Evolutionary conservation across 2,888 invertebrate genomes (phyloP).

Genomic region (Drosophila austrosaltans): DNA sequence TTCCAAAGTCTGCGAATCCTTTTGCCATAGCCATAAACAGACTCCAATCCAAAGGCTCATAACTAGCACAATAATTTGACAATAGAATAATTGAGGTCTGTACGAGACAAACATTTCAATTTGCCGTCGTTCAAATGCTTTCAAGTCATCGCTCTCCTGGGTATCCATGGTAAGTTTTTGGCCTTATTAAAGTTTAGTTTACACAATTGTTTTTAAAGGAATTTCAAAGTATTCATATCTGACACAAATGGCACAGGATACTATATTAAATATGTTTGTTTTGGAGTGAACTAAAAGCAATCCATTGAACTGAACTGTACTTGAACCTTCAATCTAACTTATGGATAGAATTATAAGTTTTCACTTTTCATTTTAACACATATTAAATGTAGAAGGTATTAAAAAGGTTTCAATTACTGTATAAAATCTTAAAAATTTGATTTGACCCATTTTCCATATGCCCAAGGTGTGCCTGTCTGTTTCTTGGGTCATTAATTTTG

Average conservation of each 20-base stretch:
- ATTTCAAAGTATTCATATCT: background rate
- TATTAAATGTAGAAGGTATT: background rate
- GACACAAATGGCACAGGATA: background rate
- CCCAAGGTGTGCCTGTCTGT: constrained; percentile 41
- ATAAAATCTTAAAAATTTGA: constrained; percentile 9
- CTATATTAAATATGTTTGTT: background rate
- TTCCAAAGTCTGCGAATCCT: background rate
- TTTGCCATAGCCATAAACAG: background rate
- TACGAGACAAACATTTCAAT: background rate
- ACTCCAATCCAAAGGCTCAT: background rate
- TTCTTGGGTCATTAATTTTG: constrained; percentile 79
- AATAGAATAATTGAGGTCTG: background rate
- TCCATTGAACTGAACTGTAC: too few relatives aligned
- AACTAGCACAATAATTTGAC: background rate
- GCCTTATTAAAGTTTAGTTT: background rate
- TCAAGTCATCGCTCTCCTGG: background rate
- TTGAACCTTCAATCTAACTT: too few relatives aligned
- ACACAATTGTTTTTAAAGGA: background rate
- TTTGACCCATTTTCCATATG: constrained; percentile 61
- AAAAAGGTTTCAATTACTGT: background rate
- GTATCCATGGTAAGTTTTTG: background rate
- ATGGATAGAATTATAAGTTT: too few relatives aligned
- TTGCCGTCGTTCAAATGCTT: background rate
- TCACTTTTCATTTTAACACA: too few relatives aligned
- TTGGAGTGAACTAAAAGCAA: background rate